These are phyloP conservation scores for Chaunax sp. DNA, from an alignment of 2,797 vertebrate genomes.

Conservation along the genomic window DNA sequence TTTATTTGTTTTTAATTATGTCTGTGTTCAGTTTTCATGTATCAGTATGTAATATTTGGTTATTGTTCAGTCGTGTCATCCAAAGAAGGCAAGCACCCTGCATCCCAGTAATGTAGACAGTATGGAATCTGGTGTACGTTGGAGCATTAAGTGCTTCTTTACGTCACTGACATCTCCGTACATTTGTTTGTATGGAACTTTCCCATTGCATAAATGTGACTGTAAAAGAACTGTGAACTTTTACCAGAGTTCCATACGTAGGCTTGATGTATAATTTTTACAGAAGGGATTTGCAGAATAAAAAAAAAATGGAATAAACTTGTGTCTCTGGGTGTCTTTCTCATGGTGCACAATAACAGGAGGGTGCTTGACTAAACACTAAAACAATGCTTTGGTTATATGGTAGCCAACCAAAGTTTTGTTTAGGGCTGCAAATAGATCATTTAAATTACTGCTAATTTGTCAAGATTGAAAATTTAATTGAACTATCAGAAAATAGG, in stretches of 20 bases:
- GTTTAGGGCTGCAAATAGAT: background rate
- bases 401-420: no score
- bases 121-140: slow-evolving; percentile 64
- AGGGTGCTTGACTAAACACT: background rate
- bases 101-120: slow-evolving; percentile 35
- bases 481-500: background rate
- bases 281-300: slow-evolving; percentile 86
- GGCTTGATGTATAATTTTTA: slow-evolving; percentile 85
- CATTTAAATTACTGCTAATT: background rate
- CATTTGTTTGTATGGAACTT: slow-evolving; percentile 77
- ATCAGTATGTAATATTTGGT: slow-evolving; percentile 48
- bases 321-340: slow-evolving; percentile 1
- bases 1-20: slow-evolving; percentile 40
- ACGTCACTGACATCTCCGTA: slow-evolving; percentile 58
- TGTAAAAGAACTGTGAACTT: slow-evolving; percentile 74
- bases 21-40: slow-evolving; percentile 46
- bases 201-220: slow-evolving; percentile 69
- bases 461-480: background rate
- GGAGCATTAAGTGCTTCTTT: slow-evolving; percentile 80
- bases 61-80: slow-evolving; percentile 49
- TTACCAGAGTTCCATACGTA: slow-evolving; percentile 74
- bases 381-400: background rate
- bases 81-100: slow-evolving; percentile 67
- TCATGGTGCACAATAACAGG: background rate
- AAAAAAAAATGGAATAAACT: slow-evolving; percentile 74